Percentiles rank a stretch among this genome's conserved stretches.
These are phyloP conservation scores for Itoplectis maculator DNA, from an alignment of 2,888 invertebrate genomes.

Conservation along the genomic window DNA sequence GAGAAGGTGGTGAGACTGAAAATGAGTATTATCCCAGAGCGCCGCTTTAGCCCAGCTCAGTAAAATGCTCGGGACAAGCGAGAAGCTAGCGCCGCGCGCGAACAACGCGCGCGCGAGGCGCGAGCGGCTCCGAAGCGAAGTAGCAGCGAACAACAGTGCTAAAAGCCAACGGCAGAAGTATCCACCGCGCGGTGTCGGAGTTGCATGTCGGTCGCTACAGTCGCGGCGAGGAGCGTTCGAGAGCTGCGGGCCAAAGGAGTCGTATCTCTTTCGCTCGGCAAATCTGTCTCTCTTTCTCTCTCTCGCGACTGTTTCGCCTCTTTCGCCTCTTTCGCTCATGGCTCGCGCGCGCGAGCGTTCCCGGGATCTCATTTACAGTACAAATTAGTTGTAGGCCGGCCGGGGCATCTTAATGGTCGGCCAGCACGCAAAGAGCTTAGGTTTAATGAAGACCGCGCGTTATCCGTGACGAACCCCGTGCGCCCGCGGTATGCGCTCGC, in stretches of 20 bases:
- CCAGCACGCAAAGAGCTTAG: conserved; percentile 81
- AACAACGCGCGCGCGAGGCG: too few species aligned
- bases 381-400: conserved; percentile 82
- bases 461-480: conserved; percentile 80
- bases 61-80: not conserved
- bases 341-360: conserved; percentile 71
- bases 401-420: conserved; percentile 79
- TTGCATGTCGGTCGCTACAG: not conserved
- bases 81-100: not conserved
- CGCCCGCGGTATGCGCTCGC: conserved; percentile 42
- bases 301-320: too few species aligned
- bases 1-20: too few species aligned
- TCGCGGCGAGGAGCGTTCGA: conserved; percentile 6
- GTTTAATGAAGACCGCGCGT: conserved; percentile 83
- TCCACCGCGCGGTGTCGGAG: not conserved
- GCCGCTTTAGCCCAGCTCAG: too few species aligned
- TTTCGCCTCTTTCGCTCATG: conserved; percentile 71
- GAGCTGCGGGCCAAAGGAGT: conserved; percentile 35
- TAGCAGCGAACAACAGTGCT: not conserved
- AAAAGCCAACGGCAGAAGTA: conserved; percentile 1
- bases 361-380: conserved; percentile 83
- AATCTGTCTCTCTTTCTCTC: conserved; percentile 67
- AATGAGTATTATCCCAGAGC: conserved; percentile 68
- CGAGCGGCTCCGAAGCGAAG: not conserved
- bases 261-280: conserved; percentile 27